Evolutionary conservation across 1,140 invertebrate genomes (phyloP).

Genomic region (Zophobas atratus): DNA sequence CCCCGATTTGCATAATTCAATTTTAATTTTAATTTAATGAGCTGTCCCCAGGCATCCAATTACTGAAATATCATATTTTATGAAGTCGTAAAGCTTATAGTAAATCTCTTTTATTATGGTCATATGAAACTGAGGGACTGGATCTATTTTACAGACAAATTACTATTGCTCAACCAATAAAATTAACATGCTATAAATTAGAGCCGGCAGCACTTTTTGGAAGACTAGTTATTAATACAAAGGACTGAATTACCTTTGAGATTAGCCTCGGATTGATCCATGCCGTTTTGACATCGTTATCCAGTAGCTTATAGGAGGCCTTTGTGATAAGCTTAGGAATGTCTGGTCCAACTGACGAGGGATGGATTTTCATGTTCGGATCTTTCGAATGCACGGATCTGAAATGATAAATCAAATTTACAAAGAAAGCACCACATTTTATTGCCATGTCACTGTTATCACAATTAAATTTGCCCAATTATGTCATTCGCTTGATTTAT

Average conservation of each 20-base stretch:
- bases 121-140: constrained; percentile 36
- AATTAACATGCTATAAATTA: constrained; percentile 41
- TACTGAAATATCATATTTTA: constrained; percentile 47
- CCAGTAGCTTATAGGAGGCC: constrained; percentile 66
- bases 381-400: constrained; percentile 59
- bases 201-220: constrained; percentile 25
- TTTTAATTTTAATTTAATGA: constrained; percentile 40
- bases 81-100: constrained; percentile 43
- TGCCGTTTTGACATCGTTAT: constrained; percentile 74
- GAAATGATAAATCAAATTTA: constrained; percentile 48
- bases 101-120: constrained; percentile 46
- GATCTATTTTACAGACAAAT: constrained; percentile 40
- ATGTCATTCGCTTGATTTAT: constrained; percentile 1
- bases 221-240: constrained; percentile 25
- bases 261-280: constrained; percentile 75
- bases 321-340: constrained; percentile 64
- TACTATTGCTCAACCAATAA: constrained; percentile 39
- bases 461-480: constrained; percentile 29
- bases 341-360: constrained; percentile 59
- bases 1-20: constrained; percentile 28
- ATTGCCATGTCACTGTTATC: constrained; percentile 28
- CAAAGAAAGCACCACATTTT: constrained; percentile 37
- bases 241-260: constrained; percentile 70
- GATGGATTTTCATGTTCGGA: constrained; percentile 47
- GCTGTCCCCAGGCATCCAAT: constrained; percentile 41